These are phyloP conservation scores for Pardosa pseudoannulata DNA, from an alignment of 2,888 invertebrate species.

Conservation along the genomic window DNA sequence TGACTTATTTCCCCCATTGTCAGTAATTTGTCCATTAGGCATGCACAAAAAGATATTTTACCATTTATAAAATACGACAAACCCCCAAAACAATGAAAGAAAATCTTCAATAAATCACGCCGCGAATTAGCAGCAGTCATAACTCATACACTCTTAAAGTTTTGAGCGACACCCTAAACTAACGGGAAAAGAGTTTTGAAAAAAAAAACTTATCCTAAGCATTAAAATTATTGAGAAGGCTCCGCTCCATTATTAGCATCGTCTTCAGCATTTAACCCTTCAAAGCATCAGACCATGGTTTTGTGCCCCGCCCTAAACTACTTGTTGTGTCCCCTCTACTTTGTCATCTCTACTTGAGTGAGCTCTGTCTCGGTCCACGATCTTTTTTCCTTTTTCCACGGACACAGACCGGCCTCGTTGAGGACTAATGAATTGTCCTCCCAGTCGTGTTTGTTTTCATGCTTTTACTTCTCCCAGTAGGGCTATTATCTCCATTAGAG, in stretches of 20 bases:
- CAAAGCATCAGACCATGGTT: not conserved
- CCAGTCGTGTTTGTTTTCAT: constrained; percentile 17
- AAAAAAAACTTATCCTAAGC: not conserved
- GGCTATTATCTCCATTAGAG: constrained; percentile 24
- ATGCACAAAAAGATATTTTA: too few species aligned
- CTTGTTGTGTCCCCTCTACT: constrained; percentile 49
- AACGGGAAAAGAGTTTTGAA: too few species aligned
- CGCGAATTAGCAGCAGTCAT: too few species aligned
- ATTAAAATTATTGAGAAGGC: not conserved
- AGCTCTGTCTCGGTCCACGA: constrained; percentile 27
- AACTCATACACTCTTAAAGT: too few species aligned
- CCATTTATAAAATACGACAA: too few species aligned
- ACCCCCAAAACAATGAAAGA: too few species aligned
- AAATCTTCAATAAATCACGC: too few species aligned
- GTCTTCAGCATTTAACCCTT: not conserved
- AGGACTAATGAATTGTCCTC: constrained; percentile 47
- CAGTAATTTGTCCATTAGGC: too few species aligned
- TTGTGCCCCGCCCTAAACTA: constrained; percentile 39
- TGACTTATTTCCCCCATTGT: too few species aligned
- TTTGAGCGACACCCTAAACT: too few species aligned
- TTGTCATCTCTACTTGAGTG: constrained; percentile 59
- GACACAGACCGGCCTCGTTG: constrained; percentile 18
- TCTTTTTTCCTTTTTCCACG: constrained; percentile 14
- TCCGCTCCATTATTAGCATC: not conserved
- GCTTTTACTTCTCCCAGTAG: not conserved